Evolutionary conservation across 2,797 vertebrate genomes (phyloP).

Genomic region (Cyclura pinguis): DNA sequence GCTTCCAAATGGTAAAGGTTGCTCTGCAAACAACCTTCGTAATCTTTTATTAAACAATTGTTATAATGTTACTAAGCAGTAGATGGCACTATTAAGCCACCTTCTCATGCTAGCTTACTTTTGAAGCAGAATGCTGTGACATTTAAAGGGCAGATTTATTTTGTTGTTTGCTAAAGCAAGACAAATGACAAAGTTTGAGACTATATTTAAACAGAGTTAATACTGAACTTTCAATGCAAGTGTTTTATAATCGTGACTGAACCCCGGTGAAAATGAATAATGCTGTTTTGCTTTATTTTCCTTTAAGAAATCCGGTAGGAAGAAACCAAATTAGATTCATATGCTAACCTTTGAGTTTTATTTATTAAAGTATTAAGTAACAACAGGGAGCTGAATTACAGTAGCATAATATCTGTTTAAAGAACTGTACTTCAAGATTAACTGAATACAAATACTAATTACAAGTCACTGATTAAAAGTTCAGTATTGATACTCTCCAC

Average conservation of each 20-base stretch:
- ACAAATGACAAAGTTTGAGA: conserved; percentile 24
- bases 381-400: conserved; percentile 48
- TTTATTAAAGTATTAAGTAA: conserved; percentile 44
- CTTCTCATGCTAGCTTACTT: conserved; percentile 26
- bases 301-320: conserved; percentile 58
- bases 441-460: conserved; percentile 21
- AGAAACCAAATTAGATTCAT: conserved; percentile 50
- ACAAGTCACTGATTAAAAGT: conserved; percentile 37
- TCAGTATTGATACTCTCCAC: conserved; percentile 36
- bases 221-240: neutral
- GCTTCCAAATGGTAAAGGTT: neutral
- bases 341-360: conserved; percentile 47
- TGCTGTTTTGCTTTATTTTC: conserved; percentile 8
- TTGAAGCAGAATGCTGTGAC: neutral
- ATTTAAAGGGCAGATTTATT: conserved; percentile 46
- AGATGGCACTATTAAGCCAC: conserved; percentile 58
- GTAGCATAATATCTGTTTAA: conserved; percentile 21
- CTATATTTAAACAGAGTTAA: conserved; percentile 50
- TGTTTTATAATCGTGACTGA: neutral
- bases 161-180: conserved; percentile 36
- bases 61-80: conserved; percentile 32
- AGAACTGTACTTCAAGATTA: conserved; percentile 33
- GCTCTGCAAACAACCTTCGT: neutral
- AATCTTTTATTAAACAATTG: neutral
- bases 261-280: neutral